Conservation (phyloP, 1,140 invertebrate genomes). For the Calliphora vicina region DNA sequence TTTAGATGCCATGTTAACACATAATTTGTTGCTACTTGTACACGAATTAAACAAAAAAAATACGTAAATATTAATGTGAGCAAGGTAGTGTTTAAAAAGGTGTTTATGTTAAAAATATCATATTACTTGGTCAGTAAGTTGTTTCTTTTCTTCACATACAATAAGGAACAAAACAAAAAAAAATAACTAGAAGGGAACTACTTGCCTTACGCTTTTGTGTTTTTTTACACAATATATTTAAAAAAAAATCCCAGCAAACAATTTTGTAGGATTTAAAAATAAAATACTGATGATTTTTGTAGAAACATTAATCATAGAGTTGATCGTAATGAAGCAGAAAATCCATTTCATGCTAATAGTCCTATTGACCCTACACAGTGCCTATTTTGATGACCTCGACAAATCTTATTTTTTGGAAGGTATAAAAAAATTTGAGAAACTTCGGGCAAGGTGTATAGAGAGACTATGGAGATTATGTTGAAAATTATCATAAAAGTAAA, state of each 20-base stretch:
- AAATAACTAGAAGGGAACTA: neutral
- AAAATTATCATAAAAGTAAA: no score
- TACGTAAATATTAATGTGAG: neutral
- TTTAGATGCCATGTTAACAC: conserved; percentile 29
- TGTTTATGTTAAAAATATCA: conserved; percentile 31
- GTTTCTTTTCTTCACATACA: neutral
- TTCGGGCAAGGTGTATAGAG: no score
- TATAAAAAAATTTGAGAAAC: no score
- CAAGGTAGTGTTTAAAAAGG: conserved; percentile 28
- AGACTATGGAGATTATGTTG: no score
- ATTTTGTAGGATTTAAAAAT: neutral
- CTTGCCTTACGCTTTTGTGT: conserved; percentile 7
- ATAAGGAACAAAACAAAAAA: neutral
- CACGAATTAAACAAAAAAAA: neutral
- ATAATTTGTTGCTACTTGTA: conserved; percentile 28
- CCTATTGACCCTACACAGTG: no score
- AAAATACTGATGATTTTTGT: no score
- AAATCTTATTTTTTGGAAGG: no score
- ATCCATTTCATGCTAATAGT: no score
- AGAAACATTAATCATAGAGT: no score
- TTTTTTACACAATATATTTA: neutral
- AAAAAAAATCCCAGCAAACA: neutral
- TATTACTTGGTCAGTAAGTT: neutral
- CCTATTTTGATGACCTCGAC: no score
- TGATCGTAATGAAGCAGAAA: no score